A percentile compares a stretch with the other conserved stretches of the same genome.
These are phyloP conservation scores for Calameuta filiformis DNA, from an alignment of 2,888 invertebrate genomes.

Conservation along the genomic window DNA sequence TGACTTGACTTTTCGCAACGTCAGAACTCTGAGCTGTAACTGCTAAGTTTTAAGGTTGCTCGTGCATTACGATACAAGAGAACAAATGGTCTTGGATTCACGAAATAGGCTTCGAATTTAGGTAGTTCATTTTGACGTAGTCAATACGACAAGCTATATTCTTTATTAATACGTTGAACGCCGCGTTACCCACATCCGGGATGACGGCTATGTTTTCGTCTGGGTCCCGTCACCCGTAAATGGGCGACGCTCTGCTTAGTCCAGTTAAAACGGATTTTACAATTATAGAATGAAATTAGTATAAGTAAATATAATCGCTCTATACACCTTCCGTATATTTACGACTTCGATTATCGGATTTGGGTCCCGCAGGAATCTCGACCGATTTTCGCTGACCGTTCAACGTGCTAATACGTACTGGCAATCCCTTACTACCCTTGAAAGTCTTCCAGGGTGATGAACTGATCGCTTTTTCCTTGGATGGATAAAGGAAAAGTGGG, in stretches of 20 bases:
- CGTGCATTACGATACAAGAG: neutral
- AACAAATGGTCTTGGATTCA: neutral
- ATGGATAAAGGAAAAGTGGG: constrained; percentile 10
- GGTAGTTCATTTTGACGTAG: neutral
- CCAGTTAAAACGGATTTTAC: too few species aligned
- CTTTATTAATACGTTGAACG: neutral
- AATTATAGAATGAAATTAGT: too few species aligned
- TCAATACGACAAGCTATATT: neutral
- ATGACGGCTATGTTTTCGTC: too few species aligned
- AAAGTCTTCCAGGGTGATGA: constrained; percentile 1
- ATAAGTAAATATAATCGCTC: too few species aligned
- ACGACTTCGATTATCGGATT: too few species aligned
- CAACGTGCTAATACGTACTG: neutral
- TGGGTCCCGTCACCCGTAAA: too few species aligned
- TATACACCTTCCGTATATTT: too few species aligned
- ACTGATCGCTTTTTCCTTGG: constrained; percentile 4
- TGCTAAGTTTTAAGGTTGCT: neutral
- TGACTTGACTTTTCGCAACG: too few species aligned
- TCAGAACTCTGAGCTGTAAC: neutral
- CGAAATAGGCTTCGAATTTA: neutral
- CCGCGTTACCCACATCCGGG: too few species aligned
- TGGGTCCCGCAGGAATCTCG: too few species aligned
- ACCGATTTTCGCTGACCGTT: too few species aligned
- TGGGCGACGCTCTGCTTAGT: too few species aligned
- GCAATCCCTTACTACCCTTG: neutral